A percentile compares a stretch with the other conserved stretches of the same genome.
Conservation (phyloP, 2,888 invertebrate species). For the Coelinius sp. region DNA sequence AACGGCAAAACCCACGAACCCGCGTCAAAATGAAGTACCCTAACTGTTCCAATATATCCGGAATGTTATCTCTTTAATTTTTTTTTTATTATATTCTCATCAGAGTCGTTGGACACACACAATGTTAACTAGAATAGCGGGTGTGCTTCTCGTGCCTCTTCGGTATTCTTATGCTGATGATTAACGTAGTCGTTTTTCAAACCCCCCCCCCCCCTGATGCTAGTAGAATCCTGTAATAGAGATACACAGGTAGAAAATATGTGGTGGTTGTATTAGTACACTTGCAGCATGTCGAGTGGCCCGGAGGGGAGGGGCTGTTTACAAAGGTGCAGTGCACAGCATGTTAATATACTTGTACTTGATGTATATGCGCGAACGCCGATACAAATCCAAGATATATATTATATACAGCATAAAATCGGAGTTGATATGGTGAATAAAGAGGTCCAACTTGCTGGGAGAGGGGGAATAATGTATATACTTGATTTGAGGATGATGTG, state of each 20-base stretch:
- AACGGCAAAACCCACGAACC: constrained; percentile 36
- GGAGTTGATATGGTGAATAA: not conserved
- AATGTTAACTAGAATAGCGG: constrained; percentile 15
- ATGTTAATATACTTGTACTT: not conserved
- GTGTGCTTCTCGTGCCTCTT: constrained; percentile 1
- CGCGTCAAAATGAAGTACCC: constrained; percentile 34
- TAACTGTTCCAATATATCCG: not conserved
- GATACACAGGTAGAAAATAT: constrained; percentile 6
- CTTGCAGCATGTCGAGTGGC: not conserved
- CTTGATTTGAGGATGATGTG: not conserved
- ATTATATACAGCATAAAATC: not conserved
- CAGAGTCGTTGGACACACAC: too few relatives aligned
- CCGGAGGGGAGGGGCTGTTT: too few relatives aligned
- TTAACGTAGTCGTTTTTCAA: constrained; percentile 1
- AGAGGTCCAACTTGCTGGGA: not conserved
- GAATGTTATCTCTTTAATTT: constrained; percentile 4
- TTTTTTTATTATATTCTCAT: not conserved
- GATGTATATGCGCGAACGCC: constrained; percentile 3
- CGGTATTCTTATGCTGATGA: constrained; percentile 1
- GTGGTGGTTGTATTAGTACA: too few relatives aligned
- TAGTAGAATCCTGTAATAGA: too few relatives aligned
- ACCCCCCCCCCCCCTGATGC: not conserved
- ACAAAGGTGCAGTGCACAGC: not conserved
- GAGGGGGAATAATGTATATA: not conserved
- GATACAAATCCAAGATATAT: not conserved